Evolutionary conservation across 1,140 invertebrate species (phyloP), one percentile per base, ranked within the genome.

Genomic region (Spodoptera litura): DNA sequence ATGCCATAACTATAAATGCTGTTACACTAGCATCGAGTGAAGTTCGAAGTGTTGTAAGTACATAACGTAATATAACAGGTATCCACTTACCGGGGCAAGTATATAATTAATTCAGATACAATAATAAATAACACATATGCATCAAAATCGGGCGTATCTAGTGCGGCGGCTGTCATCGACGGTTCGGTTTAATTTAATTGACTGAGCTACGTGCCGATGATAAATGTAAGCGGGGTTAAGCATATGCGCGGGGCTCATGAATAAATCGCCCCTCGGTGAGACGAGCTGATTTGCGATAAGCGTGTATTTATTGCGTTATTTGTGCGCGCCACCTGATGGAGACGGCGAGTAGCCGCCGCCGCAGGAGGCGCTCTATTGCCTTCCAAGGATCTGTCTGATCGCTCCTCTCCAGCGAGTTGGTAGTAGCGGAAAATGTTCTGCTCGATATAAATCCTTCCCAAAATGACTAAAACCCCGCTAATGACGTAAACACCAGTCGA

Each of bases 221-320:
- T 94, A 91, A 93, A 94, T 94, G 91, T 88, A 84, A 85, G 85
- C 78, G 80, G 88, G 89, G 91, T 93, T 93, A 90, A 92, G 86
- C 89, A 90, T 89, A 89, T 88, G 89, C 87, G 76, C 82, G 79
- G 82, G 78, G 87, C 87, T 89, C 90, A 90, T 91, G 90, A 91
- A 93, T 93, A 93, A 91, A 93, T 92, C 88, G 87, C 83, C 86
- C 86, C 88, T 88, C 87, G 85, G 82, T 87, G 87, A 90, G 91
- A 93, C 82, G 90, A 90, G 86, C 88, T 93, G 91, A 94, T 94
- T 94, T 90, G 92, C 92, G 92, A 93, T 93, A 94, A 93, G 89
- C 87, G 80, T 83, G 89, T 91, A 93, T 93, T 93, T 93, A 93
- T 93, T 94, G 91, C 89, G 90, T 89, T 91, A 92, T 90, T 92